A percentile compares a stretch with the other conserved stretches of the same genome.
Evolutionary conservation across 2,113 vertebrate species (phyloP).

Genomic region (Pollimyrus isidori): DNA sequence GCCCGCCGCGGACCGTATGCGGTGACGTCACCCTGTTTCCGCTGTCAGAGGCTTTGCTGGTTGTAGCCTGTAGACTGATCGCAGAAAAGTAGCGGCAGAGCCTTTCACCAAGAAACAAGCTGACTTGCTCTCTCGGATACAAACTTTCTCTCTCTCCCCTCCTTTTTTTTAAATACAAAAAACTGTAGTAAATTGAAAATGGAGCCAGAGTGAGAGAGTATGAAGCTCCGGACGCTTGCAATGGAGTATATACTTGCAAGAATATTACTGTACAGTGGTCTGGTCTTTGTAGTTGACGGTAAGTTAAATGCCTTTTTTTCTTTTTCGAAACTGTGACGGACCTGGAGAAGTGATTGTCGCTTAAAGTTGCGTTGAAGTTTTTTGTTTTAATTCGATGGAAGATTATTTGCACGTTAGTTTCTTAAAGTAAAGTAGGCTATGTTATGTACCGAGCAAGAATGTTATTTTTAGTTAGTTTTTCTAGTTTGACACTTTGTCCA

Average conservation of each 20-base stretch:
- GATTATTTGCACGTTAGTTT: neutral
- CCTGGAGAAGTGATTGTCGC: constrained; percentile 14
- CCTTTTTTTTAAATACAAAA: neutral
- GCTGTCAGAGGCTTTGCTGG: constrained; percentile 37
- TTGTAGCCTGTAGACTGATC: constrained; percentile 18
- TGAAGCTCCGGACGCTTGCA: constrained; percentile 38
- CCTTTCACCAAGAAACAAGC: constrained; percentile 30
- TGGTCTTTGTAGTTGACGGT: constrained; percentile 48
- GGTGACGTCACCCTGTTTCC: constrained; percentile 48
- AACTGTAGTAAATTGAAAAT: constrained; percentile 31
- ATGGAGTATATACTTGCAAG: constrained; percentile 46
- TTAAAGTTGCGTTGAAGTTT: neutral
- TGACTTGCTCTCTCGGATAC: neutral
- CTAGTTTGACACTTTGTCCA: neutral
- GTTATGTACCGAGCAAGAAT: neutral
- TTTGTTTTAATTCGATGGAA: neutral
- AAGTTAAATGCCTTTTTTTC: constrained; percentile 36
- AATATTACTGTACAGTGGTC: constrained; percentile 43
- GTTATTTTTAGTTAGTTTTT: neutral
- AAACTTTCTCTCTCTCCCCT: constrained; percentile 23
- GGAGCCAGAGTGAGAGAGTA: constrained; percentile 39
- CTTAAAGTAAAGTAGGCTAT: neutral
- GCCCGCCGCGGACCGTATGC: constrained; percentile 17
- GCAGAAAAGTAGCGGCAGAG: constrained; percentile 37
- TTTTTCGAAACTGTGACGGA: constrained; percentile 15